Base-by-base conservation (phyloP, 2,113 vertebrate genomes). In the Serilophus lunatus region DNA sequence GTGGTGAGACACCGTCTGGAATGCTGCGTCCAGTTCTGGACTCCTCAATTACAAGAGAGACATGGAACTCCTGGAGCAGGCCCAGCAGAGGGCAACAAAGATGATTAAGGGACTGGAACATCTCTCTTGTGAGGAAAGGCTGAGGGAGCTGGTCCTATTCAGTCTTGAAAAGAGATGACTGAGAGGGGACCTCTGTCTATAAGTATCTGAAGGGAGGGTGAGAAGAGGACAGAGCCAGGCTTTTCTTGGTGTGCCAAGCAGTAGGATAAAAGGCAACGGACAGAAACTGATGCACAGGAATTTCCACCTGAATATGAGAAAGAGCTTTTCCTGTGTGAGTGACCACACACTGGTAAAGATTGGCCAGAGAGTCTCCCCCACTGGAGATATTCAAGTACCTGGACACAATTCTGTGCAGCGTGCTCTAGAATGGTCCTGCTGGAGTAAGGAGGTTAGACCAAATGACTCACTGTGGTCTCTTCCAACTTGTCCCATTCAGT, bases 11-110 rank as follows among this genome's bases (percentile, higher is more conserved):
- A 26, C 63, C 56, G 40, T 40, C 57, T 56, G 75, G 47, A 71
- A 13, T 47, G 13, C 42, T 79, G 49, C 35, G 75, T 40, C 40
- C 35, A 26, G 3, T 54, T 56, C 35, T 56, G 65, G 40, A 13
- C 29, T 87, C 24, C 28, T 40, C 16, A 40, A 49, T 31, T 25
- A 56, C 19, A 24, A 54, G 56, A 63, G 50, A 57, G 20, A 64
- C 0, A 1, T 64, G 31, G 42, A 57, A 9, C 50, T 50, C 31
- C 50, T 65, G 50, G 22, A 50, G 26, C 1, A 0, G 25, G 42
- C 36, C 20, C 4, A 22, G 3, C 23, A 44, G 9, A 23, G 36
- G 6, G 18, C 33, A 26, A 13, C 20, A 31, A 35, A 65, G 59
- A 18, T 50, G 20, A 72, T 36, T 15, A 14, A 72, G 35, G 31